These are phyloP conservation scores for Apocrypta bakeri DNA, from an alignment of 1,140 invertebrate species.

Conservation along the genomic window DNA sequence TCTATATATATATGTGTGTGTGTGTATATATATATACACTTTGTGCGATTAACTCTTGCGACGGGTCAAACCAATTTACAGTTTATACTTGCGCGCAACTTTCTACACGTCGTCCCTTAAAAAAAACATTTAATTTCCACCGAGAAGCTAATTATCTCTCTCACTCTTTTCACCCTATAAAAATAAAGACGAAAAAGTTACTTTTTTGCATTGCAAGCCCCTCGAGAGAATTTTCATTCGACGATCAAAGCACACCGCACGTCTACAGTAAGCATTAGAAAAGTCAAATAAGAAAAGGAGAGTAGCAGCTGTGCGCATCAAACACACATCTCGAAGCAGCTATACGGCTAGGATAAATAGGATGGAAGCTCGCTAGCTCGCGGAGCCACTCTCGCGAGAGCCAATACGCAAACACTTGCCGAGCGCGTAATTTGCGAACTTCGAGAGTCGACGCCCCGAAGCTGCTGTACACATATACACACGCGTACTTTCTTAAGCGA, in stretches of 20 bases:
- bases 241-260: conserved; percentile 3
- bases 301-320: background rate
- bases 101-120: background rate
- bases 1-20: no score
- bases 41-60: conserved; percentile 10
- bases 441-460: conserved; percentile 31
- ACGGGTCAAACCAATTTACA: conserved; percentile 33
- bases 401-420: conserved; percentile 38
- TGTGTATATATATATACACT: no score
- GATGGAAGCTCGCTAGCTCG: background rate
- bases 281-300: conserved; percentile 32
- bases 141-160: background rate
- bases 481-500: background rate
- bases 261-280: conserved; percentile 28
- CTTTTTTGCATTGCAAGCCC: background rate
- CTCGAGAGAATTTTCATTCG: background rate
- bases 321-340: conserved; percentile 16
- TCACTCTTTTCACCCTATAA: background rate
- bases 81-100: conserved; percentile 22
- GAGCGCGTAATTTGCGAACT: conserved; percentile 56
- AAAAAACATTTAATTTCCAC: background rate
- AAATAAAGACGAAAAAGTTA: no score
- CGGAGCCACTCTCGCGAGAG: conserved; percentile 13
- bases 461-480: conserved; percentile 9
- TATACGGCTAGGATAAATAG: conserved; percentile 18